Evolutionary conservation across 1,140 invertebrate genomes (phyloP).

Genomic region (Saccostrea glomerata): DNA sequence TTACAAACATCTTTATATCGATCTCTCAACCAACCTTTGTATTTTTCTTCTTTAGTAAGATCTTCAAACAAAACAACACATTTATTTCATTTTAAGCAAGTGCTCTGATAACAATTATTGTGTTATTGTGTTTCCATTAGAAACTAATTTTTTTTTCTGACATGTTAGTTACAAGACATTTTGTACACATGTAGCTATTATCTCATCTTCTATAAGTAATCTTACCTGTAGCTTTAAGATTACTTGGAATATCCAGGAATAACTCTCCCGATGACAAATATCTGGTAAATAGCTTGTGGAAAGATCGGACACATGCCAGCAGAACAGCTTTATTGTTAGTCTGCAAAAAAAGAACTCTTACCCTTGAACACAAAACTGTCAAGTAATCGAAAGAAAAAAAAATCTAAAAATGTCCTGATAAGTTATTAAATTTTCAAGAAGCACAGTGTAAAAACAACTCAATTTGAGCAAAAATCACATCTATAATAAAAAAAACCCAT

Average conservation of each 20-base stretch:
- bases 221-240: constrained; percentile 42
- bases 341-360: constrained; percentile 53
- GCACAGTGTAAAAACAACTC: too few relatives aligned
- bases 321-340: constrained; percentile 62
- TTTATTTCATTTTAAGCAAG: neutral
- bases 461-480: too few relatives aligned
- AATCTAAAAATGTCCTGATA: too few relatives aligned
- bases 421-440: too few relatives aligned
- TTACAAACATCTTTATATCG: constrained; percentile 59
- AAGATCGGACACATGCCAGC: constrained; percentile 61
- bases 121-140: too few relatives aligned
- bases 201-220: neutral
- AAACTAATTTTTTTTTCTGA: too few relatives aligned
- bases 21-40: constrained; percentile 67
- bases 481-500: too few relatives aligned
- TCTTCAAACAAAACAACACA: neutral
- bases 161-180: too few relatives aligned
- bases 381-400: too few relatives aligned
- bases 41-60: constrained; percentile 61
- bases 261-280: constrained; percentile 66
- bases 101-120: too few relatives aligned
- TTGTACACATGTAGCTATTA: neutral
- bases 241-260: constrained; percentile 52
- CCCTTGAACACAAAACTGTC: too few relatives aligned
- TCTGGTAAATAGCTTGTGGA: constrained; percentile 70